phyloP scores from a whole-genome alignment of 2,797 vertebrate species.

The Gallinago stenura region DNA sequence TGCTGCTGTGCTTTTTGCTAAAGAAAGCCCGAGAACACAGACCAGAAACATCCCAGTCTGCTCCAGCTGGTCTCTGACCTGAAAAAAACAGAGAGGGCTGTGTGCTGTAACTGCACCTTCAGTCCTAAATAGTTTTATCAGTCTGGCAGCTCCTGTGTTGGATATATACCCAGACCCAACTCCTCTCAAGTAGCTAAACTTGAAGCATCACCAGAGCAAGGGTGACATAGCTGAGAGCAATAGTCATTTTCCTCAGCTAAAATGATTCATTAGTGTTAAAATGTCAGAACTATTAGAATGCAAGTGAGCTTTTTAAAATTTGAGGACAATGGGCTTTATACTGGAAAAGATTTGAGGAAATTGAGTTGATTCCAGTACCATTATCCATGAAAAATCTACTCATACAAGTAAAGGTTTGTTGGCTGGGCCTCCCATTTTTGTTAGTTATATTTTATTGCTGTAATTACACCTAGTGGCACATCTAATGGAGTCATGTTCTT shows the following conservation, averaged over 20 bases:
- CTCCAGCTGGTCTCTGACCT: neutral
- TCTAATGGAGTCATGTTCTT: slow-evolving; percentile 24
- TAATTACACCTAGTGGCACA: slow-evolving; percentile 26
- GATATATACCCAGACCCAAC: neutral
- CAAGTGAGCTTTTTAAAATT: neutral
- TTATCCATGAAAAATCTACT: neutral
- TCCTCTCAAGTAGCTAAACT: neutral
- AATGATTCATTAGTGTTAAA: neutral
- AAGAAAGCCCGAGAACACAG: neutral
- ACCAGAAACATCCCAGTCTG: neutral
- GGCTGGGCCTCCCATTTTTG: neutral
- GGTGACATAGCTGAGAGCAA: neutral
- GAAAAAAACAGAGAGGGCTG: fast-evolving
- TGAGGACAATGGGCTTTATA: neutral
- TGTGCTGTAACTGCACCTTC: neutral
- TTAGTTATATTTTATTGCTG: slow-evolving; percentile 26
- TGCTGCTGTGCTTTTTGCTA: neutral
- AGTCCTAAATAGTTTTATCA: neutral
- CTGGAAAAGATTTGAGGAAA: slow-evolving; percentile 7
- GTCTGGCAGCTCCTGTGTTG: neutral
- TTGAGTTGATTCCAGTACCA: neutral
- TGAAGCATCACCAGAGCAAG: neutral
- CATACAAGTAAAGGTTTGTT: neutral
- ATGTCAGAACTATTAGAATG: slow-evolving; percentile 5
- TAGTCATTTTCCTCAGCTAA: neutral